phyloP scores from a whole-genome alignment of 2,888 invertebrate genomes.

The Parnassius glacialis region DNA sequence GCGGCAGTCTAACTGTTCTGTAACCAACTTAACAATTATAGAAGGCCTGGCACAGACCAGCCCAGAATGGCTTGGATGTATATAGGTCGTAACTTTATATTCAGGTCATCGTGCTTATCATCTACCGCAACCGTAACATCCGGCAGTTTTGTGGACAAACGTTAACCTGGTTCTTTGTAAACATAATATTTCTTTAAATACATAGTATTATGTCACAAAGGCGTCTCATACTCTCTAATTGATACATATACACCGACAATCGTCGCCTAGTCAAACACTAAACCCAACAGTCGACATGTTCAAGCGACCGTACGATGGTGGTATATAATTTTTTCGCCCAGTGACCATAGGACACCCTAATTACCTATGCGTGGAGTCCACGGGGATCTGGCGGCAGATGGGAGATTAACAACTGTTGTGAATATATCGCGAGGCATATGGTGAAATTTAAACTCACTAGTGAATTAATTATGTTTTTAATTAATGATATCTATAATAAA shows the following conservation, averaged over 20 bases:
- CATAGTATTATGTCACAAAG: not conserved
- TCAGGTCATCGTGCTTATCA: too few species aligned
- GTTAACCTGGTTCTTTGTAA: too few species aligned
- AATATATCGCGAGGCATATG: slow-evolving; percentile 8
- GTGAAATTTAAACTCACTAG: not conserved
- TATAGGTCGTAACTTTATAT: too few species aligned
- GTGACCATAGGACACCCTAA: slow-evolving; percentile 40
- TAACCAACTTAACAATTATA: too few species aligned
- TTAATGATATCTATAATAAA: not conserved
- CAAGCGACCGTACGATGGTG: slow-evolving; percentile 28
- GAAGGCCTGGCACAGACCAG: too few species aligned
- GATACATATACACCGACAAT: not conserved
- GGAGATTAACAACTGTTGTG: slow-evolving; percentile 19
- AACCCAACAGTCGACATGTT: slow-evolving; percentile 17
- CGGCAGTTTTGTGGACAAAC: too few species aligned
- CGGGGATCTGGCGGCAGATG: slow-evolving; percentile 28
- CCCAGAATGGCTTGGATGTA: too few species aligned
- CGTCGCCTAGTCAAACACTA: slow-evolving; percentile 2
- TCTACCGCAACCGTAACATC: too few species aligned
- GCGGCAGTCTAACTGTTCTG: too few species aligned
- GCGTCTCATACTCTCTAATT: not conserved
- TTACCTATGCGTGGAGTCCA: slow-evolving; percentile 27
- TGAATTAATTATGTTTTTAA: not conserved
- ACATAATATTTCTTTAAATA: too few species aligned
- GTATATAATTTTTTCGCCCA: slow-evolving; percentile 34